Evolutionary conservation across 2,888 invertebrate genomes (phyloP), one percentile per base, ranked within the genome.

Genomic region (Cheilosia impressa): DNA sequence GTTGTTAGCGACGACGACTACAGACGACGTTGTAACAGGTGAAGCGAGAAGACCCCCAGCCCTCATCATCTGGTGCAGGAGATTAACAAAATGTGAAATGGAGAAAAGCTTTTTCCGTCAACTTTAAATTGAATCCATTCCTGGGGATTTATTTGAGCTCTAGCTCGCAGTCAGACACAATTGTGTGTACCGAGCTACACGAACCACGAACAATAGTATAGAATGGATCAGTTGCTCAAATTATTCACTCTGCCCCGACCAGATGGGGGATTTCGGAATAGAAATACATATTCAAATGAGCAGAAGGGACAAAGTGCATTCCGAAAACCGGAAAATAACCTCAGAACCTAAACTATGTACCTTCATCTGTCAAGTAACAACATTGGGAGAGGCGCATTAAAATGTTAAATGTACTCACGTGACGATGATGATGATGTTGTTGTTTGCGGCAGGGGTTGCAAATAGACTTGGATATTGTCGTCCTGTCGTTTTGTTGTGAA

Each of bases 51-150:
- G 13, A 10, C 27, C 34, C 55, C 55, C 17, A 15, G 4, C 19
- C 19, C 2, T 3, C 10, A 10, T 47, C 19, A 7, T 7, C 13
- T 15, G n/a, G 38, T 9, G 10, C 22, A 63, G 50, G n/a, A 72
- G 45, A 58, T 71, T 80, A 71, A 47, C 55, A 50, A 81, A 81
- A 81, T 85, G 69, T 77, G 72, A 81, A 85, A 81, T 81, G 45
- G 66, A 80, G 81, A 85, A 84, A 81, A 81, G 76, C 85, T 81
- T 81, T 84, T 77, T 68, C 72, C 68, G 71, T 85, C 85, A 81
- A 81, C 72, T 81, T 81, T 76, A 81, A 85, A 85, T 81, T 85
- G 81, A 81, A 81, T 81, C 57, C 76, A 68, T 76, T 85, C 24
- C 68, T 52, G 41, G 71, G 84, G 81, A 85, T 81, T 77, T 85